A percentile compares a stretch with the other conserved stretches of the same genome.
These are phyloP conservation scores for Rhagoletis pomonella DNA, from an alignment of 1,140 invertebrate species.

Conservation along the genomic window DNA sequence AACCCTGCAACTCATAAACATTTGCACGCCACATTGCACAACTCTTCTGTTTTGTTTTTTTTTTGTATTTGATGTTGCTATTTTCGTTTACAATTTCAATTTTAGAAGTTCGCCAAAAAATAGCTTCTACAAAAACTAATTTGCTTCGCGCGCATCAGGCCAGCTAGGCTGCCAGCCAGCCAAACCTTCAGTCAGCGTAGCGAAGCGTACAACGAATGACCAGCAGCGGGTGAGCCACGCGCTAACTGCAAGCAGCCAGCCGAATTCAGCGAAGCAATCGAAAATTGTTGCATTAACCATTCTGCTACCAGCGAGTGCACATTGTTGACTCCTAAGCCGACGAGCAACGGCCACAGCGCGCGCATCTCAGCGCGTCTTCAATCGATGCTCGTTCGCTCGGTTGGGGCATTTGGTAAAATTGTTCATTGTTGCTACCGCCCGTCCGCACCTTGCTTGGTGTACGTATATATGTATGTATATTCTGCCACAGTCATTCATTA, in stretches of 20 bases:
- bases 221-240: conserved; percentile 43
- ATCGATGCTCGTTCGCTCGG: conserved; percentile 12
- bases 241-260: conserved; percentile 8
- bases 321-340: background rate
- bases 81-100: conserved; percentile 33
- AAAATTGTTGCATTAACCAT: background rate
- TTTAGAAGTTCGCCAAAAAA: conserved; percentile 5
- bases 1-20: conserved; percentile 23
- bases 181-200: conserved; percentile 27
- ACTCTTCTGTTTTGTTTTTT: background rate
- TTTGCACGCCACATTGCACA: conserved; percentile 27
- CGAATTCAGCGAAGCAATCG: background rate
- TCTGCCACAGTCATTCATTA: conserved; percentile 1
- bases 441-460: background rate
- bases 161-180: background rate
- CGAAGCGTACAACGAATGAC: conserved; percentile 43
- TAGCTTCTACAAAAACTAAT: background rate
- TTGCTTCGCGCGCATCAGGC: conserved; percentile 23
- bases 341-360: background rate
- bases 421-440: background rate
- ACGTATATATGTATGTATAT: background rate
- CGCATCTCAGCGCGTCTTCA: conserved; percentile 8
- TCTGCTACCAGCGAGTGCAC: background rate
- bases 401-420: background rate
- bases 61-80: background rate